Evolutionary conservation across 2,888 invertebrate genomes (phyloP), one percentile per base, ranked within the genome.

Genomic region (Drosophila pseudotalamancana): DNA sequence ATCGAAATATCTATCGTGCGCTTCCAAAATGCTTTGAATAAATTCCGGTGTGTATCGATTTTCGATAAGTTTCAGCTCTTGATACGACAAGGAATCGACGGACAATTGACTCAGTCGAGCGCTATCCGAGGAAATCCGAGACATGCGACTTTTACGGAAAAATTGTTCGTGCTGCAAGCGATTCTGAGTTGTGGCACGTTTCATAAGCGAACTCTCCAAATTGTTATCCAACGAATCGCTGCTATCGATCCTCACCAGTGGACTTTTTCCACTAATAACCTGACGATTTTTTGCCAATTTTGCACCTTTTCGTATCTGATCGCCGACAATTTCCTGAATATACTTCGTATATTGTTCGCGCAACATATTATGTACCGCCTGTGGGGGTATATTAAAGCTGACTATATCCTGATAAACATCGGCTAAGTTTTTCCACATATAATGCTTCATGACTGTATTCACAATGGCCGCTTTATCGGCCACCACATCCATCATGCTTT

Each of bases 371-470:
- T 32, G 6, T 0, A 54, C 39, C 0, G 42, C 35, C 0, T 0
- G 0, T 0, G 2, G 19, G 2, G 6, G 8, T 3, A 78, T 6
- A 1, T 56, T 46, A 0, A 61, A 12, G 0, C 6, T 2, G 8
- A n/a, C 4, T 6, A 86, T 4, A 11, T 79, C 61, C 1, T n/a
- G 0, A n/a, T 57, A 18, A 1, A 83, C 19, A 1, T n/a, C 21
- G 0, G 12, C 12, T 6, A 77, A 39, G 2, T 32, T 39, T 2
- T 11, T 21, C 77, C 77, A 77, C 85, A 77, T 81, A 3, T 29
- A 43, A 31, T 84, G 85, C 0, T n/a, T 39, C 0, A 5, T 14
- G 0, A 84, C 54, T 0, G 1, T 1, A 0, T 4, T 6, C 16
- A 83, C 29, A 0, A 65, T 25, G 0, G 2, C 9, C 0, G 5